A percentile compares a stretch with the other conserved stretches of the same genome.
These are phyloP conservation scores for Meloidogyne hapla DNA, from an alignment of 1,140 invertebrate genomes.

Conservation along the genomic window DNA sequence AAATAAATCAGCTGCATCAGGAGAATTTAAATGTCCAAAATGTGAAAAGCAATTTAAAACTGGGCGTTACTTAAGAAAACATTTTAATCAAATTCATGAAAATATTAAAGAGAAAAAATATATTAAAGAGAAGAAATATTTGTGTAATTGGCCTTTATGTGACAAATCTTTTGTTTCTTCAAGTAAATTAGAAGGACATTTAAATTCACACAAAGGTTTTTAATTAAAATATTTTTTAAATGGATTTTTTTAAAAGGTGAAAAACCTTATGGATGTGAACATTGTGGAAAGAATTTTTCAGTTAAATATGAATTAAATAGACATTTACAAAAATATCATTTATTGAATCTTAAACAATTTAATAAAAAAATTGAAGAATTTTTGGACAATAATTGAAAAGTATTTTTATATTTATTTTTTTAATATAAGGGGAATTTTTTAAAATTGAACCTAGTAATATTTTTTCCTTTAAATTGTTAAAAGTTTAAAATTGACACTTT, in stretches of 20 bases:
- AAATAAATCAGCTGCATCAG: conserved; percentile 2
- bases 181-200: conserved; percentile 45
- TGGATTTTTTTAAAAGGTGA: conserved; percentile 27
- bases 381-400: background rate
- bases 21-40: conserved; percentile 19
- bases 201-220: conserved; percentile 49
- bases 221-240: conserved; percentile 19
- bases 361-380: conserved; percentile 19
- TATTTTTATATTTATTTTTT: background rate
- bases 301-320: conserved; percentile 19
- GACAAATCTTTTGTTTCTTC: conserved; percentile 40
- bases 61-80: conserved; percentile 17
- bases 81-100: conserved; percentile 38
- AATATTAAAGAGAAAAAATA: conserved; percentile 35
- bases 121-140: conserved; percentile 29
- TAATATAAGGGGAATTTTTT: no score
- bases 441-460: no score
- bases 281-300: conserved; percentile 29
- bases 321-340: conserved; percentile 40
- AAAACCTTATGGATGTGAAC: conserved; percentile 32
- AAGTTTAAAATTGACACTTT: no score
- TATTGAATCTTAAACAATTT: conserved; percentile 23
- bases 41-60: conserved; percentile 31
- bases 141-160: conserved; percentile 34
- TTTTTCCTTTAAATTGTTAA: no score